phyloP scores from a whole-genome alignment of 2,888 invertebrate genomes.

The Tubiluchus corallicola region DNA sequence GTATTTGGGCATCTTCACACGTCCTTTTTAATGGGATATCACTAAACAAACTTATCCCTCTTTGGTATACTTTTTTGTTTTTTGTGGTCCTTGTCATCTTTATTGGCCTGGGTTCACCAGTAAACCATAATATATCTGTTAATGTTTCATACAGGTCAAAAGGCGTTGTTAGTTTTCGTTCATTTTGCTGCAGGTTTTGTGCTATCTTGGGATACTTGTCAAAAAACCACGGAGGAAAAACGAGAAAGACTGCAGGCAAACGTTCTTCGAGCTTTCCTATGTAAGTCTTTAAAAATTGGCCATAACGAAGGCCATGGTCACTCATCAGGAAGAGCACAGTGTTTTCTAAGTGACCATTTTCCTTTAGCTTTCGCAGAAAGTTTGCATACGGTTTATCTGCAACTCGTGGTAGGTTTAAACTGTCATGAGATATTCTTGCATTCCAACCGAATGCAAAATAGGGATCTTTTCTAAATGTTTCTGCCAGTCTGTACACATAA shows the following conservation, averaged over 20 bases:
- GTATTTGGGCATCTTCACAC: conserved; percentile 55
- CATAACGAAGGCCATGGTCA: conserved; percentile 30
- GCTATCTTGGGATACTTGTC: conserved; percentile 41
- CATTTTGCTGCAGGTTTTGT: conserved; percentile 44
- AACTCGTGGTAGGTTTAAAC: conserved; percentile 51
- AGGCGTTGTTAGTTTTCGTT: conserved; percentile 54
- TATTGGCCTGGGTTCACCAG: conserved; percentile 8
- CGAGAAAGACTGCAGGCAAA: conserved; percentile 54
- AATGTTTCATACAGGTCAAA: conserved; percentile 67
- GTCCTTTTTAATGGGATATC: conserved; percentile 49
- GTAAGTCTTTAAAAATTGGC: conserved; percentile 23
- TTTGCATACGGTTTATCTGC: conserved; percentile 45
- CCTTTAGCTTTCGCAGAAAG: conserved; percentile 38
- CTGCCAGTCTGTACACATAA: conserved; percentile 45
- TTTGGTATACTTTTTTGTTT: conserved; percentile 4
- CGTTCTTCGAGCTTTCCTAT: conserved; percentile 61
- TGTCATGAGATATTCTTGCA: conserved; percentile 62
- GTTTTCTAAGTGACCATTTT: conserved; percentile 10
- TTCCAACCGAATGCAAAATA: conserved; percentile 72
- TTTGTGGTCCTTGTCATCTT: not conserved
- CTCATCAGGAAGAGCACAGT: conserved; percentile 20
- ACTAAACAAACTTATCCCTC: conserved; percentile 45
- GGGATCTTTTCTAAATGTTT: conserved; percentile 37
- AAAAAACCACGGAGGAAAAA: conserved; percentile 52
- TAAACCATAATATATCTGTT: conserved; percentile 41